Evolutionary conservation across 2,888 invertebrate genomes (phyloP).

Genomic region (Protophormia terraenovae): DNA sequence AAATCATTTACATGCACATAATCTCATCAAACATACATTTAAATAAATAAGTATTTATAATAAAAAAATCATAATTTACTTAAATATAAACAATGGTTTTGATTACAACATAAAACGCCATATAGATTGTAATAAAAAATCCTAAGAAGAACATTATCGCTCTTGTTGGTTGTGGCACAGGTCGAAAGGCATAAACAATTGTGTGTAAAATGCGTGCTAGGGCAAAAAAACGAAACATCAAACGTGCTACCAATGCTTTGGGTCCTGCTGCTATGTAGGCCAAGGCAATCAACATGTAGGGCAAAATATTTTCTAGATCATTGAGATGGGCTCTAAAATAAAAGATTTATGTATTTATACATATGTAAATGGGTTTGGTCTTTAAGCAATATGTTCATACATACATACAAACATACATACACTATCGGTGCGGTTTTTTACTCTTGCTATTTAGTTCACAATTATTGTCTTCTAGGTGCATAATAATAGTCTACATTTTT

Average conservation of each 20-base stretch:
- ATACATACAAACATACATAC: no score
- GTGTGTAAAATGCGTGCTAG: conserved; percentile 84
- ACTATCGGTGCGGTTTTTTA: no score
- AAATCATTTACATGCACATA: not conserved
- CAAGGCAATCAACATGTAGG: conserved; percentile 83
- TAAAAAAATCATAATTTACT: not conserved
- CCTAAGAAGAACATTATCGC: conserved; percentile 81
- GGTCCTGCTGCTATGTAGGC: conserved; percentile 84
- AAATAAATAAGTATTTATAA: not conserved
- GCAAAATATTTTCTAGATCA: conserved; percentile 86
- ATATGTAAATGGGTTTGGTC: not conserved
- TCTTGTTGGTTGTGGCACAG: conserved; percentile 84
- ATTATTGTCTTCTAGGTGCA: no score
- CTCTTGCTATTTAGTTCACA: no score
- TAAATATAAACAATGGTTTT: conserved; percentile 66
- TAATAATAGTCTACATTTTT: no score
- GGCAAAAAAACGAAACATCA: conserved; percentile 83
- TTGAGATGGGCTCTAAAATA: conserved; percentile 85
- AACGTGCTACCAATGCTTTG: conserved; percentile 81
- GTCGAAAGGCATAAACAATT: conserved; percentile 84
- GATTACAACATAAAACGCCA: conserved; percentile 81
- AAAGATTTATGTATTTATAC: no score
- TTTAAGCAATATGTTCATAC: not conserved
- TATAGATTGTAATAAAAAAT: conserved; percentile 81
- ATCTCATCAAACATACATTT: no score